Evolutionary conservation across 1,140 invertebrate species (phyloP).

Genomic region (Aphelenchoides besseyi): DNA sequence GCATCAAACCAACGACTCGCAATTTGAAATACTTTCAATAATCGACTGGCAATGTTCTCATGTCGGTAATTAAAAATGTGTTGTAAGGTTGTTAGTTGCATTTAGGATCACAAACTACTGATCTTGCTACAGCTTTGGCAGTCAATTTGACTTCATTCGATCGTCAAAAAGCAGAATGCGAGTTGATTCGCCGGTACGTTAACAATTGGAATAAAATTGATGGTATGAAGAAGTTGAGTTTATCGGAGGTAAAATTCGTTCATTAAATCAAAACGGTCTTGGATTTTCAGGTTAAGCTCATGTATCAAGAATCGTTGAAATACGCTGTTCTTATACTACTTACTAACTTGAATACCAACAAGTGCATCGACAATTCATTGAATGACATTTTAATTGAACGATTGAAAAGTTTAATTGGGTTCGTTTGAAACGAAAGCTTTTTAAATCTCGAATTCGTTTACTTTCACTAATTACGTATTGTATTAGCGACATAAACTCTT

Average conservation of each 20-base stretch:
- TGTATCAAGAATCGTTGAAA: conserved; percentile 10
- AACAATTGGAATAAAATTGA: background rate
- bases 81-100: too few relatives aligned
- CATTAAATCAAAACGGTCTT: background rate
- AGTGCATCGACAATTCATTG: background rate
- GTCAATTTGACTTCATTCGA: background rate
- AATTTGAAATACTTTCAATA: conserved; percentile 3
- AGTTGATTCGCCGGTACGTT: conserved; percentile 1
- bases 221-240: conserved; percentile 10
- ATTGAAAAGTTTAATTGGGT: background rate
- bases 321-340: conserved; percentile 6
- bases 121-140: background rate
- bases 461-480: too few relatives aligned
- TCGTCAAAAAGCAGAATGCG: background rate
- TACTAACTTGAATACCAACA: background rate
- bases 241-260: background rate
- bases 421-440: background rate
- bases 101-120: conserved; percentile 6
- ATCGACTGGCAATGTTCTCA: conserved; percentile 8
- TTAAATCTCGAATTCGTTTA: too few relatives aligned
- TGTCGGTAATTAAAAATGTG: too few relatives aligned
- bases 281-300: conserved; percentile 2
- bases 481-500: too few relatives aligned
- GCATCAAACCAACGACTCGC: background rate
- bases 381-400: background rate